Base-by-base conservation (phyloP, 2,888 invertebrate species). In the Phasia obesa region DNA sequence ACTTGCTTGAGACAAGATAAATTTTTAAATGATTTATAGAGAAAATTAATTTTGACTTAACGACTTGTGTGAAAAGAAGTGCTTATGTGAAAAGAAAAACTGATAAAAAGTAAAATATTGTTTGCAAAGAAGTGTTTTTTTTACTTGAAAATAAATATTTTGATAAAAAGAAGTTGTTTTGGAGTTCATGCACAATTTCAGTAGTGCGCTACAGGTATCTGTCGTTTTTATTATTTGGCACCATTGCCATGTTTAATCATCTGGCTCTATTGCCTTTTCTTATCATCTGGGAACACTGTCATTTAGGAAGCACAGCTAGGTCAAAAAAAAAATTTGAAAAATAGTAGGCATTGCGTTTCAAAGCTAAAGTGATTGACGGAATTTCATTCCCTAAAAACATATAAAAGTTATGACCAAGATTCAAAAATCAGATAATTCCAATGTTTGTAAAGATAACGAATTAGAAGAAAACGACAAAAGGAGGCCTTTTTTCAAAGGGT, bases 371-470 rank as follows among this genome's bases (percentile, higher is more conserved):
- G 55, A 27, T 55, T 55, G 55, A 55, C 53, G 25, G 53, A 47
- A 49, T 44, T 49, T 49, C 49, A 49, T 49, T 49, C 55, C 31
- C 55, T 17, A 31, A 55, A 60, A 60, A 59, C 25, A 53, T 53
- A 53, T 53, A 53, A 53, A 51, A 51, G 51, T 51, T 49, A 51
- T 51, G 42, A 27, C 62, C 62, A 62, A 62, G 62, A 62, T 47
- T 62, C 25, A 62, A 62, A n/a, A n/a, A n/a, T n/a, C n/a, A n/a
- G n/a, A n/a, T n/a, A n/a, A n/a, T n/a, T n/a, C n/a, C n/a, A n/a
- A 62, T 64, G 64, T 64, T 64, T 64, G 64, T 64, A 47, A 64
- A 47, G 47, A 64, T 47, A 64, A 64, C 47, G 64, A 64, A 64
- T 60, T 60, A 60, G 38, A 60, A 42, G 21, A 38, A 60, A 60